Conservation (phyloP, 1,140 invertebrate genomes). For the Notospermus geniculatus region DNA sequence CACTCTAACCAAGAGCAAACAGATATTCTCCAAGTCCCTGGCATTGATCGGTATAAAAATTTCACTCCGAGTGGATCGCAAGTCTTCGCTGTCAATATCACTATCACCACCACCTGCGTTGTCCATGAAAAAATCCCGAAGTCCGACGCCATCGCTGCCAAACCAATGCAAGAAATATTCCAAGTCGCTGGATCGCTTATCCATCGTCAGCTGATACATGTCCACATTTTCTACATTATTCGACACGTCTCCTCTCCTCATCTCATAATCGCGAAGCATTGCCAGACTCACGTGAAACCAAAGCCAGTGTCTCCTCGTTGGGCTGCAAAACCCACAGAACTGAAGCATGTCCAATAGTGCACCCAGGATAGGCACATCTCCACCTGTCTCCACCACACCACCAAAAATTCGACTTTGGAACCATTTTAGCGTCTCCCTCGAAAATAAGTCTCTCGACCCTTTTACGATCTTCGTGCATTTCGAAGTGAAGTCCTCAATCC, state of each 20-base stretch:
- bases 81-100: not conserved
- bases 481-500: conserved; percentile 8
- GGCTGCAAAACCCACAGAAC: conserved; percentile 8
- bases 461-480: conserved; percentile 7
- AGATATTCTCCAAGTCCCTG: conserved; percentile 7
- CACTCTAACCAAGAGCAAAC: conserved; percentile 7
- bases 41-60: conserved; percentile 9
- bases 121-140: conserved; percentile 9
- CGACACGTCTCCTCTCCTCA: not conserved
- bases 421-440: conserved; percentile 9
- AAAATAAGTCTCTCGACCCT: not conserved
- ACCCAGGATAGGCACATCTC: conserved; percentile 8
- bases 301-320: conserved; percentile 8
- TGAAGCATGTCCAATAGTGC: conserved; percentile 9
- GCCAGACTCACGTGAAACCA: conserved; percentile 9
- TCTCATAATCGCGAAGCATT: conserved; percentile 7
- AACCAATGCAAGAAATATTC: conserved; percentile 10
- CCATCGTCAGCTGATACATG: conserved; percentile 6
- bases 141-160: conserved; percentile 6
- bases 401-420: conserved; percentile 8
- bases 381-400: not conserved
- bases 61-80: not conserved
- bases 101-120: no score
- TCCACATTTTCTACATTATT: not conserved
- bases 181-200: conserved; percentile 8